A percentile compares a stretch with the other conserved stretches of the same genome.
phyloP scores from a whole-genome alignment of 1,140 invertebrate genomes.

The Drosophila hydei region DNA sequence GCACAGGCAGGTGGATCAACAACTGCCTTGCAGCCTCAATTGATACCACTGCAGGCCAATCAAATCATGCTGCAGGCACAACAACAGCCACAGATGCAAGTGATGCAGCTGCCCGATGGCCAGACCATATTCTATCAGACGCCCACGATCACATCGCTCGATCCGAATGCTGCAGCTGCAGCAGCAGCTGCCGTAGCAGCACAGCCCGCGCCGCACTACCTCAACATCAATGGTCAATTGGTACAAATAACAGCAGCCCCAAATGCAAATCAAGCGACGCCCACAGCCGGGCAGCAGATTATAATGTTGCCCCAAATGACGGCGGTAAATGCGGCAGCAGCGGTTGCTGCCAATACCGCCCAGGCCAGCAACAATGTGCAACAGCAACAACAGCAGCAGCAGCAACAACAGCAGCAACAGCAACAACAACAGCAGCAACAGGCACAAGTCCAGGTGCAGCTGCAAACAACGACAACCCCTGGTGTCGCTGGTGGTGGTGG shows the following conservation, averaged over 20 bases:
- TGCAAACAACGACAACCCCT: constrained; percentile 10
- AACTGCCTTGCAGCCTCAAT: constrained; percentile 49
- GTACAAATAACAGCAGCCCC: constrained; percentile 86
- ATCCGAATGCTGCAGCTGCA: constrained; percentile 56
- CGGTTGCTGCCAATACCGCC: constrained; percentile 46
- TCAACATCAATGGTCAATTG: constrained; percentile 90
- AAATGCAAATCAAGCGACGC: constrained; percentile 46
- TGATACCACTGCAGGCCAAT: constrained; percentile 74
- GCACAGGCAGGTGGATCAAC: constrained; percentile 22
- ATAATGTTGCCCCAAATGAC: constrained; percentile 82
- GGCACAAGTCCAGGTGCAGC: constrained; percentile 35
- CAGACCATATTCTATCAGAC: constrained; percentile 95
- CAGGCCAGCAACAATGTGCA: constrained; percentile 31
- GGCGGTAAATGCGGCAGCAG: constrained; percentile 84
- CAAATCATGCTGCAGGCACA: constrained; percentile 81
- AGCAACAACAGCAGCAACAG: constrained; percentile 33
- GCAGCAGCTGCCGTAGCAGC: constrained; percentile 72
- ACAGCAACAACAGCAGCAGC: constrained; percentile 50
- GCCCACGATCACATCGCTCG: constrained; percentile 58
- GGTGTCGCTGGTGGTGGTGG: background rate
- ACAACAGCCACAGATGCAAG: constrained; percentile 88
- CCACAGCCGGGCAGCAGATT: constrained; percentile 65
- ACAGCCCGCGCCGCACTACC: constrained; percentile 86
- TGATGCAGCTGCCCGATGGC: constrained; percentile 96
- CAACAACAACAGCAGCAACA: constrained; percentile 16